Base-by-base conservation (phyloP, 2,113 vertebrate species). In the Oxyruncus cristatus region DNA sequence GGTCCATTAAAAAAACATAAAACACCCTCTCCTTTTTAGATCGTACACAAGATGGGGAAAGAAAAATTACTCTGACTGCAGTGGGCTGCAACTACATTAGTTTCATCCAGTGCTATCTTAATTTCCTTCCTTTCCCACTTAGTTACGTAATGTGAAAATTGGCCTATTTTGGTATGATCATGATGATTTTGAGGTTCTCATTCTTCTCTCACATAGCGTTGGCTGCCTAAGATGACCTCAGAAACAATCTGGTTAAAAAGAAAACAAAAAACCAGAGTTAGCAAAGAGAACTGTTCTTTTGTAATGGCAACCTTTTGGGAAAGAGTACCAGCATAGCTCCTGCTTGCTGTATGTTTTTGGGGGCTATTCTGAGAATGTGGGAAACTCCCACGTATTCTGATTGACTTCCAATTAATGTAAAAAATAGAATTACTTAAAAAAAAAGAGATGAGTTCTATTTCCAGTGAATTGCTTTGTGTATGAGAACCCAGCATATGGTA, bases 121-220 rank as follows among this genome's bases (percentile, higher is more conserved):
- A 98, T 98, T 98, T 98, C 97, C 98, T 98, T 99, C 97, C 98
- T 98, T 98, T 97, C 98, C 97, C 97, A 98, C 98, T 98, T 99
- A 99, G 98, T 97, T 97, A 88, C 30, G 95, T 99, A 99, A 99
- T 99, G 98, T 98, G 98, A 99, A 99, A 99, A 99, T 99, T 98
- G 98, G 96, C 63, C 89, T 95, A 49, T 97, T 98, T 97, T 98
- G 96, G 98, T 98, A 98, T 98, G 98, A 97, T 98, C 98, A 97
- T 97, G 96, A 98, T 98, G 98, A 98, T 98, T 98, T 97, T 98
- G 88, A 94, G 96, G 97, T 95, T 96, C 96, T 98, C 98, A 98
- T 99, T 99, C 98, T 98, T 98, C 98, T 98, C 77, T 98, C 88
- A 85, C 81, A 83, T 71, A 91, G 87, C 92, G 55, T 81, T 95